Conservation (phyloP, 2,113 vertebrate species). For the Rhabdornis inornatus region DNA sequence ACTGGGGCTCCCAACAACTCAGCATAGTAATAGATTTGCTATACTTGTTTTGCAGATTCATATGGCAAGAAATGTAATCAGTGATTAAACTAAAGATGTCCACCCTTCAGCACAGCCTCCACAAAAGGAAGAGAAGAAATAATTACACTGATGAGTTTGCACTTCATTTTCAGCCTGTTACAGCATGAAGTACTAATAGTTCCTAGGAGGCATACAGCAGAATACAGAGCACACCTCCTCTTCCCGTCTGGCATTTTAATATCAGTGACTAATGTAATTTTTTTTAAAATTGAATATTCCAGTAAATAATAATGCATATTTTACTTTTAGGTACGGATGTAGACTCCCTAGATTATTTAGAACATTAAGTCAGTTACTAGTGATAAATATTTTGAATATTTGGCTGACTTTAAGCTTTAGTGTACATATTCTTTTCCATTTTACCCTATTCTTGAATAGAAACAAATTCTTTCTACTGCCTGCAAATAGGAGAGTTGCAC, state of each 20-base stretch:
- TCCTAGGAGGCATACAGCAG: not conserved
- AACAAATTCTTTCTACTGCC: not conserved
- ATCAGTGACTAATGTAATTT: not conserved
- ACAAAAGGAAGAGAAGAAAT: conserved; percentile 20
- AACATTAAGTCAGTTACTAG: not conserved
- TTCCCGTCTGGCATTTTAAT: not conserved
- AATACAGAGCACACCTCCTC: not conserved
- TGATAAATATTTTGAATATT: not conserved
- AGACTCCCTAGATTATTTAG: not conserved
- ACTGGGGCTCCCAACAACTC: not conserved
- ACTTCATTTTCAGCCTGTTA: conserved; percentile 54
- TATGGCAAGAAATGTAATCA: not conserved
- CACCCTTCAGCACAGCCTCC: not conserved
- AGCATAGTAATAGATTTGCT: conserved; percentile 31
- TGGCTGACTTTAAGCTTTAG: not conserved
- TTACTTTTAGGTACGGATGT: not conserved
- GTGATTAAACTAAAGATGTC: conserved; percentile 23
- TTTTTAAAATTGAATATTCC: not conserved
- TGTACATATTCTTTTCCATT: not conserved
- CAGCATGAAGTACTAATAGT: not conserved
- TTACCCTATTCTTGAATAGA: not conserved
- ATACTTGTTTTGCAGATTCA: conserved; percentile 20
- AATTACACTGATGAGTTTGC: conserved; percentile 38
- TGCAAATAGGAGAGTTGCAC: not conserved
- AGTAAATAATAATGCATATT: not conserved